phyloP scores from a whole-genome alignment of 64 coral and sea anemone genomes.

The Stichodactyla mertensii region DNA sequence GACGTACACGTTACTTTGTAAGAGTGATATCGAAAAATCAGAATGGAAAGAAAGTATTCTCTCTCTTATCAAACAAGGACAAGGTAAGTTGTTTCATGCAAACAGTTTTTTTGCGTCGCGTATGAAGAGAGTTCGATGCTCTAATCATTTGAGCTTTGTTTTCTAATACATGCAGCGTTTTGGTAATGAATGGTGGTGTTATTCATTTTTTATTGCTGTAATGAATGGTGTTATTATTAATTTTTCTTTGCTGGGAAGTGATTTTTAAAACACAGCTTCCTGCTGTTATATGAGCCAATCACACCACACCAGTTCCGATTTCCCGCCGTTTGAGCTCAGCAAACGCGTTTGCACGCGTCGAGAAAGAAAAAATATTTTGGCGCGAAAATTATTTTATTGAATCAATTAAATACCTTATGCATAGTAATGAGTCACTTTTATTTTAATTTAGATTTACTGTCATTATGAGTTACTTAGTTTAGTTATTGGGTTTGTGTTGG shows the following conservation, averaged over 20 bases:
- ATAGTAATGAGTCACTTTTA: too few species aligned
- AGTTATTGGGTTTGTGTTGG: too few species aligned
- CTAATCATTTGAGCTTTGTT: not conserved
- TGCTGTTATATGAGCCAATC: not conserved
- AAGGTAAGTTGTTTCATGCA: not conserved
- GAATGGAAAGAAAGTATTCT: constrained; percentile 92
- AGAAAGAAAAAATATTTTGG: not conserved
- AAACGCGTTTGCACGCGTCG: not conserved
- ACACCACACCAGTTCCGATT: not conserved
- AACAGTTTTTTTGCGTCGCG: too few species aligned
- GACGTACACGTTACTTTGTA: constrained; percentile 90
- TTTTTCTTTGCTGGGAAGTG: not conserved
- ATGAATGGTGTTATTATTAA: too few species aligned
- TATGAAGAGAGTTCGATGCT: too few species aligned
- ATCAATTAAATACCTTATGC: not conserved
- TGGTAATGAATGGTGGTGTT: not conserved
- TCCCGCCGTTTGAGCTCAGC: not conserved
- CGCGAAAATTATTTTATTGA: not conserved
- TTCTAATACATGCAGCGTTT: not conserved
- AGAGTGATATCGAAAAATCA: constrained; percentile 65
- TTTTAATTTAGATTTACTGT: too few species aligned
- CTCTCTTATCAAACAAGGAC: constrained; percentile 37
- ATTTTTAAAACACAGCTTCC: not conserved
- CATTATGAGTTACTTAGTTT: too few species aligned
- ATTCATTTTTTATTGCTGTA: not conserved